Percentiles rank a stretch among this genome's conserved stretches.
Evolutionary conservation across 2,113 vertebrate genomes (phyloP).

Genomic region (Verasper variegatus): DNA sequence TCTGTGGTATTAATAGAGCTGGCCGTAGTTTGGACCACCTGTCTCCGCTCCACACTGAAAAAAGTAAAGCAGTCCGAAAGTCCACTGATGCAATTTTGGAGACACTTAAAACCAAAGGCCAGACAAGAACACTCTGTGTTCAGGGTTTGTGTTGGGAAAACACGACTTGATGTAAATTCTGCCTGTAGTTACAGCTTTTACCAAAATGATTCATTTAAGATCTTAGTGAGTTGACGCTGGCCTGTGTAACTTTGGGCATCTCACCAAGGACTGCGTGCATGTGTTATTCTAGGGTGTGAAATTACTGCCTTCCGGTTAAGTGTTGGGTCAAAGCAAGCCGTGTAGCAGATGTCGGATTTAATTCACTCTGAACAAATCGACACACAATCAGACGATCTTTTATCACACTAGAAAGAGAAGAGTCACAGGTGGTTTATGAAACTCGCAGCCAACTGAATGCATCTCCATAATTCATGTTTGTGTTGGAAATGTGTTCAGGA

Average conservation of each 20-base stretch:
- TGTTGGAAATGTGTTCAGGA: too few relatives aligned
- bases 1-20: constrained; percentile 78
- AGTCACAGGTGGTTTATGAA: background rate
- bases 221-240: too few relatives aligned
- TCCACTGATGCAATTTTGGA: background rate
- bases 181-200: too few relatives aligned
- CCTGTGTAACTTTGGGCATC: too few relatives aligned
- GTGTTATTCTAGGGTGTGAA: background rate
- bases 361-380: background rate
- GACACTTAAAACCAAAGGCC: background rate
- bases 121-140: too few relatives aligned
- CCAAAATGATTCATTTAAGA: too few relatives aligned
- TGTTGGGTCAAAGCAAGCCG: background rate
- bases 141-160: background rate
- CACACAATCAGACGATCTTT: background rate
- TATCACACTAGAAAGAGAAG: background rate
- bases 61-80: constrained; percentile 26
- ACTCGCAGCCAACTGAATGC: too few relatives aligned
- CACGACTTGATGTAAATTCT: too few relatives aligned
- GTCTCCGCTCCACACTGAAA: constrained; percentile 42
- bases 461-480: too few relatives aligned
- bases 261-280: background rate
- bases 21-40: constrained; percentile 61
- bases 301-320: background rate
- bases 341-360: background rate